Evolutionary conservation across 2,888 invertebrate species (phyloP).

Genomic region (Cephus nigrinus): DNA sequence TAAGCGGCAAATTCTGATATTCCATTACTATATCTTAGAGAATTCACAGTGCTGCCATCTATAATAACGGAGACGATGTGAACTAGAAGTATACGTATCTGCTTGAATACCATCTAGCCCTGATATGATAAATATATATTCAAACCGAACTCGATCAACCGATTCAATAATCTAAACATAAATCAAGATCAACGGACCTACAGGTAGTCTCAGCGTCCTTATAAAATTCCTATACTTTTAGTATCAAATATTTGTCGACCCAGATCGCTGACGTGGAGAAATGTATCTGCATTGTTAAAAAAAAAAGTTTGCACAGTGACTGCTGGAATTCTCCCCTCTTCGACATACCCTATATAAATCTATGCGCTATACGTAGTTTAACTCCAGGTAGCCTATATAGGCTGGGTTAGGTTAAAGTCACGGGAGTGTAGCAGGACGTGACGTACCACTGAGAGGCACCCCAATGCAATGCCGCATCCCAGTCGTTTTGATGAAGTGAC

Average conservation of each 20-base stretch:
- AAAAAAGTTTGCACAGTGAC: not conserved
- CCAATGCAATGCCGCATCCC: slow-evolving; percentile 43
- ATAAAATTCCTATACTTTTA: not conserved
- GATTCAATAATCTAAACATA: not conserved
- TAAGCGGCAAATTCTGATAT: slow-evolving; percentile 60
- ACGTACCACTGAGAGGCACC: slow-evolving; percentile 32
- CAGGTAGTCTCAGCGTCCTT: not conserved
- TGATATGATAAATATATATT: not conserved
- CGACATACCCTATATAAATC: not conserved
- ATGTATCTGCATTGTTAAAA: not conserved
- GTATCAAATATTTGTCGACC: not conserved
- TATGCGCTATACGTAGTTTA: not conserved
- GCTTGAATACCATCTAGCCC: too few relatives aligned
- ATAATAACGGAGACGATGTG: not conserved
- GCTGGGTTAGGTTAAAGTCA: not conserved
- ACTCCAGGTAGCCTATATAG: not conserved
- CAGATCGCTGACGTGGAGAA: not conserved
- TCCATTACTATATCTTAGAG: slow-evolving; percentile 37
- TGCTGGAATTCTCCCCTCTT: not conserved
- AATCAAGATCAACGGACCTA: not conserved
- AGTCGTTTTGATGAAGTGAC: slow-evolving; percentile 61
- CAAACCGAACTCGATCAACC: not conserved
- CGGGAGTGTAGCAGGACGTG: slow-evolving; percentile 21
- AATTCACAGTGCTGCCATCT: not conserved
- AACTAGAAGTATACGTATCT: not conserved